Evolutionary conservation across 2,113 vertebrate genomes (phyloP), one percentile per base, ranked within the genome.

Genomic region (Eonycteris spelaea): DNA sequence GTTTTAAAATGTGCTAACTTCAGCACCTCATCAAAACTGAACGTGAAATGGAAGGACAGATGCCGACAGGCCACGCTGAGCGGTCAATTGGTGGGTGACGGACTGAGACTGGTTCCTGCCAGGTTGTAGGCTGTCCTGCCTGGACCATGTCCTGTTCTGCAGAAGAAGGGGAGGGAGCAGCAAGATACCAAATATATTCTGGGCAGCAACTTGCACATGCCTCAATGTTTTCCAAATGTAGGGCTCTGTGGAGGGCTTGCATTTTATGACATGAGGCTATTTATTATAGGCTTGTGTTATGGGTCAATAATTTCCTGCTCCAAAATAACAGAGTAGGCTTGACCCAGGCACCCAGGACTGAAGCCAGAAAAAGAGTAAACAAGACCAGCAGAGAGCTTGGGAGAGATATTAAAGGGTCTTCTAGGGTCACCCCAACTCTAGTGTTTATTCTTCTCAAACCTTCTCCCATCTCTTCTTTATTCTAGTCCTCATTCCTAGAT

Each of bases 281-380:
- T 97, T 97, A 97, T 97, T 95, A 94, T 67, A 93, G 45, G 28
- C 80, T 97, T 96, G 94, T 96, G 94, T 92, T 87, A 95, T 80
- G 68, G 71, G 88, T 74, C 94, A 98, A 90, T 97, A 68, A 98
- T 97, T 98, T 97, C 97, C 96, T 98, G 90, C 88, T 94, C 57
- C 91, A 90, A 94, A 98, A 97, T 96, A 97, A 95, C 94, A 87
- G 70, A 95, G 95, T 79, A 57, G 87, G 83, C 67, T 95, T 97
- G 95, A 96, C 67, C 38, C 92, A 95, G 88, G 82, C 73, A 92
- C 85, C 48, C 38, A 92, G 71, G 77, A 71, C 61, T 91, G 80
- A 94, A 97, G 94, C 94, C 97, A 97, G 90, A 63, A 86, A 79
- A 73, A 78, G 48, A 67, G 74, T 87, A 77, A 97, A 96, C 51